A percentile compares a stretch with the other conserved stretches of the same genome.
Evolutionary conservation across 2,113 vertebrate species (phyloP).

Genomic region (Himantopus leucocephalus): DNA sequence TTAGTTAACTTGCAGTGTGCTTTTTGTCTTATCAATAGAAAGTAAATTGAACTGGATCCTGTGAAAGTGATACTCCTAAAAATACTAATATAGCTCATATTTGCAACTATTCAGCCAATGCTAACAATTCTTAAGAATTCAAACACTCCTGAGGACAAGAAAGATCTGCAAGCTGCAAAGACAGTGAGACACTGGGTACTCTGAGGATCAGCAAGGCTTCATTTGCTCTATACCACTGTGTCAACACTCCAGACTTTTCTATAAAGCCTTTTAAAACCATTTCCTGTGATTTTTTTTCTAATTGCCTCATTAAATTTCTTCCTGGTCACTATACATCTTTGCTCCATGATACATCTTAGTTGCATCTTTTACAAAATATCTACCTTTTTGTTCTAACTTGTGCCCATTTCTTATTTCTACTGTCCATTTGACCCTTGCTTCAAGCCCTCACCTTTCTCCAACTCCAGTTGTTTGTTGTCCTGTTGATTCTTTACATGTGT

Average conservation of each 20-base stretch:
- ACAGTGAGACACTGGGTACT: neutral
- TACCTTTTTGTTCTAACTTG: neutral
- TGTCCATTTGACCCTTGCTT: neutral
- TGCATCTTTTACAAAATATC: neutral
- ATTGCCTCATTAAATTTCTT: neutral
- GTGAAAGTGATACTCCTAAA: neutral
- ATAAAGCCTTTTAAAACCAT: neutral
- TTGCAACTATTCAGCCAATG: neutral
- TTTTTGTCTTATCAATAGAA: neutral
- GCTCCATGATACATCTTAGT: neutral
- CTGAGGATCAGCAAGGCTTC: neutral
- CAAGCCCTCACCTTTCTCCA: neutral
- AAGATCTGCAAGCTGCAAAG: neutral
- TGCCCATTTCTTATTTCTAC: neutral
- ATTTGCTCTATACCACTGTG: neutral
- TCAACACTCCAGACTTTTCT: neutral
- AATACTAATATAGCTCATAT: neutral
- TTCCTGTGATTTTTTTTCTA: neutral
- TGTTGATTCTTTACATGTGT: neutral
- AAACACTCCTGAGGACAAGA: neutral
- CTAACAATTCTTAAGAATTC: neutral
- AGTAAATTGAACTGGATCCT: neutral
- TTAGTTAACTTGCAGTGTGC: neutral
- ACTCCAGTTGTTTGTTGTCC: neutral
- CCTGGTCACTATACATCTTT: neutral